Base-by-base conservation (phyloP, 2,888 invertebrate genomes). In the Nemoura dubitans region DNA sequence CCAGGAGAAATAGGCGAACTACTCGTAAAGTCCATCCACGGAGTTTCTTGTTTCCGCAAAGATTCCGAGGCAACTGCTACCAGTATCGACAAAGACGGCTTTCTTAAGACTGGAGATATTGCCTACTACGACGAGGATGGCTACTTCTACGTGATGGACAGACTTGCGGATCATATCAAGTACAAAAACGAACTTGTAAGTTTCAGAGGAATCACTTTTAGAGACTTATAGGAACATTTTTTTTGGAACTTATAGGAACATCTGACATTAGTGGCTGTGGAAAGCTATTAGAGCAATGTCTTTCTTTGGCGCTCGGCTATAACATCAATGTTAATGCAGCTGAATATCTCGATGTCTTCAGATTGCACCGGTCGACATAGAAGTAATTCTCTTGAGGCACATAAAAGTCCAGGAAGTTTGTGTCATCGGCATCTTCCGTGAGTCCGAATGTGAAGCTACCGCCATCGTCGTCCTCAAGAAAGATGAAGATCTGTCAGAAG, bases 101-200 rank as follows among this genome's bases (percentile, higher is more conserved):
- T 81, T 43, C 36, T 86, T 1, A 82, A 86, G 59, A 86, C 89
- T 89, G 92, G 92, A 42, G 92, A 92, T 88, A 88, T 92, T 78
- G 92, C 91, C 0, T 91, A 91, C 84, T 90, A 90, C 85, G 91
- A 92, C 86, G 89, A 90, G 16, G 90, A 92, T n/a, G 92, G 91
- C 0, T 90, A 90, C 87, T 91, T 91, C 88, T 92, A 89, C 88
- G 89, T 92, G 82, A 91, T 91, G 1, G 93, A 92, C 88, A 89
- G 93, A 78, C 89, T 92, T 77, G 93, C 93, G 88, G 92, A 93
- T 87, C 90, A 93, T 85, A 93, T 93, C 89, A 93, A 93, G 89
- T 92, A 91, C 87, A 92, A 92, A 88, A 92, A 92, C 29, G 89
- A 90, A 42, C 92, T 92, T 90, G 92, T 81, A 14, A 29, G 81